Evolutionary conservation across 2,888 invertebrate genomes (phyloP), one percentile per base, ranked within the genome.

Genomic region (Drosophila maculinotata): DNA sequence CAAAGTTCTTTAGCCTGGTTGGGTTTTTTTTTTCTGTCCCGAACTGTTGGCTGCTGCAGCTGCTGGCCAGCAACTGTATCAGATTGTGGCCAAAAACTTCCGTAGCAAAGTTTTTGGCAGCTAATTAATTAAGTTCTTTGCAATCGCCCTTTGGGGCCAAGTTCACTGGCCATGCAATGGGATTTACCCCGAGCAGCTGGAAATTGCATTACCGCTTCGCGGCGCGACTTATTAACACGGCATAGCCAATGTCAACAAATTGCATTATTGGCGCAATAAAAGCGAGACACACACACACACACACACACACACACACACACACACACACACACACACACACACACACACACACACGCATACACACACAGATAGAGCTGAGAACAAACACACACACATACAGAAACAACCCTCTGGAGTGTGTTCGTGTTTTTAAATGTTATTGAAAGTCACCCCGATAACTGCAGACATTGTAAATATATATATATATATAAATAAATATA

Each of bases 201-300:
- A 87, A 82, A 81, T 84, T 84, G 79, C 60, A 71, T 87, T 85
- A 63, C 58, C 64, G 45, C 15, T 45, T 28, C 38, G 58, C 31
- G 58, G 53, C 49, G 52, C 60, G 71, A 64, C 86, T 87, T 79
- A 87, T 87, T 82, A 82, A 82, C 81, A 87, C 54, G 57, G 58
- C 68, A 66, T 76, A 66, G 88, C 80, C 88, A 82, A 88, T 82
- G 81, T 87, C 86, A 82, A 82, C 81, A 82, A 82, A 82, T 87
- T 82, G 80, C 79, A 87, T 82, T 82, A 82, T 77, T 72, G 57
- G 52, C 35, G 84, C 84, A 76, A 80, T 84, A 80, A 84, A 68
- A 75, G 54, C 67, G 62, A 45, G 41, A 67, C 51, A 42, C 48
- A 30, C 28, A 39, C 12, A 45, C 36, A 41, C 39, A 25, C 36